A percentile compares a stretch with the other conserved stretches of the same genome.
phyloP scores from a whole-genome alignment of 2,888 invertebrate species.

The Folsomia manolachei region DNA sequence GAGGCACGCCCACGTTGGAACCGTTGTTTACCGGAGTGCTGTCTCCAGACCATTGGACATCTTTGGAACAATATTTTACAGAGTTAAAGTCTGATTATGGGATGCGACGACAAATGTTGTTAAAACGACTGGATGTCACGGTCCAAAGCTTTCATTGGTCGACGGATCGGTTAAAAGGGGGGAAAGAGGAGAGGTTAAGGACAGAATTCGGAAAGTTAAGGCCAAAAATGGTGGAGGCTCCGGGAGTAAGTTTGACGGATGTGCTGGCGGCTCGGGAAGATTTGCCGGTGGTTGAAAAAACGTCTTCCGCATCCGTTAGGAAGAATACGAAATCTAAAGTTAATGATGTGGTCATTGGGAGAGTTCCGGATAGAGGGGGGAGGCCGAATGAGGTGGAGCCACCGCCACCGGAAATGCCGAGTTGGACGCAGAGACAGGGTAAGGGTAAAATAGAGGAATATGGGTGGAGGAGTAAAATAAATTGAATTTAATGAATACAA shows the following conservation, averaged over 20 bases:
- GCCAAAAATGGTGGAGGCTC: slow-evolving; percentile 59
- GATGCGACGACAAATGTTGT: slow-evolving; percentile 76
- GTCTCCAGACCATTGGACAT: slow-evolving; percentile 77
- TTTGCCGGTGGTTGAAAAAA: slow-evolving; percentile 84
- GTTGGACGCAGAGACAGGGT: slow-evolving; percentile 70
- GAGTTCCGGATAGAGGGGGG: slow-evolving; percentile 86
- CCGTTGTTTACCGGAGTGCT: slow-evolving; percentile 71
- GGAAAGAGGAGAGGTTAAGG: slow-evolving; percentile 67
- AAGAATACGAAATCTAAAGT: slow-evolving; percentile 79
- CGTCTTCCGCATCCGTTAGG: slow-evolving; percentile 79
- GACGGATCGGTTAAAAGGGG: slow-evolving; percentile 69
- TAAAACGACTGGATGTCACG: slow-evolving; percentile 91
- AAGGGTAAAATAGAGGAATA: slow-evolving; percentile 53
- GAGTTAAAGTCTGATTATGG: slow-evolving; percentile 79
- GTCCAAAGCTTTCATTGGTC: slow-evolving; percentile 96
- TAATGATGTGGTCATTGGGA: slow-evolving; percentile 85
- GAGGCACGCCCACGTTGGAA: slow-evolving; percentile 53
- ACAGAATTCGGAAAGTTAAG: slow-evolving; percentile 61
- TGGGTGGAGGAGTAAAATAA: slow-evolving; percentile 54
- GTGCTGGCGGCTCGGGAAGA: slow-evolving; percentile 81
- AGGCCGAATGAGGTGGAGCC: slow-evolving; percentile 84
- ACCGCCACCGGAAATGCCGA: slow-evolving; percentile 96
- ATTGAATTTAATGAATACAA: too few species aligned
- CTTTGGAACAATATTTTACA: slow-evolving; percentile 66
- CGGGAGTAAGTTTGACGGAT: slow-evolving; percentile 70